These are phyloP conservation scores for Hypanus sabinus DNA, from an alignment of 2,113 vertebrate species.

Conservation along the genomic window DNA sequence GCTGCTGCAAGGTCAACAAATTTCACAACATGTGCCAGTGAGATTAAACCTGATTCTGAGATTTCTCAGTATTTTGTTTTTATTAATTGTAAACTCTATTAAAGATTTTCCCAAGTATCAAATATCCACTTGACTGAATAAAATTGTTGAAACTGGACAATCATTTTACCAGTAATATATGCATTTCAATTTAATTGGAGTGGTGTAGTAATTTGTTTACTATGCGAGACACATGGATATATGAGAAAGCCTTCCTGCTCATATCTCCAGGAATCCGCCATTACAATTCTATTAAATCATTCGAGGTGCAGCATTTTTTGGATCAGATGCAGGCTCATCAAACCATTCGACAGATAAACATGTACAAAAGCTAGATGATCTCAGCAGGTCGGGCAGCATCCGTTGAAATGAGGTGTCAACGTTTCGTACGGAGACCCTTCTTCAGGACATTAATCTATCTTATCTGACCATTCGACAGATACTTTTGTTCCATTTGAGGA, in stretches of 20 bases:
- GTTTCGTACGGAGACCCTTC: too few relatives aligned
- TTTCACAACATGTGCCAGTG: too few relatives aligned
- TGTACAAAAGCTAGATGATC: too few relatives aligned
- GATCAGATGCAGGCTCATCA: neutral
- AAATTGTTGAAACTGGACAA: neutral
- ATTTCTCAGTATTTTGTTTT: neutral
- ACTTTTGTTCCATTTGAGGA: neutral
- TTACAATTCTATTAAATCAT: neutral
- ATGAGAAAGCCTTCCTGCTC: neutral
- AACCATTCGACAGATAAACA: neutral
- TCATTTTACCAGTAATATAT: neutral
- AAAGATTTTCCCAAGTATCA: neutral
- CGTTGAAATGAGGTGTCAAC: too few relatives aligned
- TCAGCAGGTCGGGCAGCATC: too few relatives aligned
- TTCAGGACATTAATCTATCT: too few relatives aligned
- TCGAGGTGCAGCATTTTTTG: neutral
- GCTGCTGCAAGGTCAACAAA: too few relatives aligned
- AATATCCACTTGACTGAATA: neutral
- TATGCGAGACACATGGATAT: neutral
- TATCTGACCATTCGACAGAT: neutral
- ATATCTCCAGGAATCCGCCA: neutral
- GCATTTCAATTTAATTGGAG: neutral
- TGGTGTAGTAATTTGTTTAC: neutral
- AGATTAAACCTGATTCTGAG: too few relatives aligned
- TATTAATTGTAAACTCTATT: neutral